Base-by-base conservation (phyloP, 2,888 invertebrate species). In the Nemurella pictetii region DNA sequence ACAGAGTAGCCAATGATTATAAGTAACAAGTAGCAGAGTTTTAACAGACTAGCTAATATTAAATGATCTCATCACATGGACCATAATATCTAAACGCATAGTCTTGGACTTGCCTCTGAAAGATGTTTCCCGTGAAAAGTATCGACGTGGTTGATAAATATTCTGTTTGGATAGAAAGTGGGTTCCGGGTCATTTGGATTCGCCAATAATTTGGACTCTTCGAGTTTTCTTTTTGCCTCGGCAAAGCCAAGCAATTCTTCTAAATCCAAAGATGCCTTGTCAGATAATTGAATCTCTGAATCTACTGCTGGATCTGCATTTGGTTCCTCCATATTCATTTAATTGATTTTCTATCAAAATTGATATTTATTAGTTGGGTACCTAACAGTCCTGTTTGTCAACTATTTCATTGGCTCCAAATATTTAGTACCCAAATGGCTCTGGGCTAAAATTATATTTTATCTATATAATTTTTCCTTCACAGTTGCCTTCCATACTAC, bases 101-200 rank as follows among this genome's bases (percentile, higher is more conserved):
- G 26, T n/a, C 12, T 28, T 20, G 30, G 25, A 25, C 86, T 87
- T 87, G 91, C 91, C 28, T 91, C 90, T 36, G 92, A 88, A 83
- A 93, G 88, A 87, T 90, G 90, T 87, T 90, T 90, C 12, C 93
- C 92, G 87, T 93, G 92, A 88, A 92, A 94, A n/a, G 92, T 92
- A 89, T 94, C 93, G 78, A 93, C 89, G 86, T 93, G 92, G 89
- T 94, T 94, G 78, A 94, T 89, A 88, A 93, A 94, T 88, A 93
- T 91, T 75, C 93, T 91, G 88, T 92, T 92, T 15, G 89, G 90
- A 0, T 91, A 90, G 87, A 92, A 92, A 72, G 73, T 72, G 4
- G 83, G 3, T 29, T 87, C 87, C 9, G 7, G 82, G 20, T 83
- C 72, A n/a, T 26, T 73, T 9, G 9, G n/a, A 30, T 29, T 9